Conservation (phyloP, 2,113 vertebrate genomes). For the Oxyura jamaicensis region DNA sequence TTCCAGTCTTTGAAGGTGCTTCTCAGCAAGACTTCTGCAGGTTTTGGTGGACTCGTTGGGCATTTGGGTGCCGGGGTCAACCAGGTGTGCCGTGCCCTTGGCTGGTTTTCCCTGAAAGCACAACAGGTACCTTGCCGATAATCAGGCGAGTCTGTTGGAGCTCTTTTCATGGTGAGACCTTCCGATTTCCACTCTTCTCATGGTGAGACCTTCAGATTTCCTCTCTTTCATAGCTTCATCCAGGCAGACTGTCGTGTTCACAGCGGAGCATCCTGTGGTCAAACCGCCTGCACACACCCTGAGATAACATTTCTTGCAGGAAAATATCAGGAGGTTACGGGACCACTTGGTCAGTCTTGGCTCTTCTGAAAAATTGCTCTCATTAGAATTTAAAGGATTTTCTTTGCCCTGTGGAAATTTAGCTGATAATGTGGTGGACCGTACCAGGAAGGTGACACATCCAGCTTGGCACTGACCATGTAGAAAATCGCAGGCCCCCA, state of each 20-base stretch:
- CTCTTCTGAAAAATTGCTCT: not conserved
- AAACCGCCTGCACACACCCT: accelerated
- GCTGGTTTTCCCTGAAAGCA: not conserved
- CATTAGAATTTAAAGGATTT: not conserved
- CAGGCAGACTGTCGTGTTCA: accelerated
- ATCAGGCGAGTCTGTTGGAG: not conserved
- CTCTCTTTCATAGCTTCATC: not conserved
- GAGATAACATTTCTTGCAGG: not conserved
- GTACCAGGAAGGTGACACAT: not conserved
- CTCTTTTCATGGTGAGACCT: not conserved
- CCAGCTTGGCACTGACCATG: not conserved
- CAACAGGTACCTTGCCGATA: not conserved
- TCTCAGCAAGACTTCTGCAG: not conserved
- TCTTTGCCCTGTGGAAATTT: not conserved
- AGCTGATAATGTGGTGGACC: not conserved
- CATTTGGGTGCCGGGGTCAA: not conserved
- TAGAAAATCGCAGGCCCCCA: not conserved
- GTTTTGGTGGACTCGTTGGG: not conserved
- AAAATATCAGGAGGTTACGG: not conserved
- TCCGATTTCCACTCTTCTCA: not conserved
- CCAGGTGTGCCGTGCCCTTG: accelerated
- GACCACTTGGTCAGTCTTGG: not conserved
- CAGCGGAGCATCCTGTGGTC: not conserved
- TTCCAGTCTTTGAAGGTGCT: not conserved
- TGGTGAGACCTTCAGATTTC: not conserved